Conservation (phyloP, 2,113 vertebrate species). For the Sardina pilchardus region DNA sequence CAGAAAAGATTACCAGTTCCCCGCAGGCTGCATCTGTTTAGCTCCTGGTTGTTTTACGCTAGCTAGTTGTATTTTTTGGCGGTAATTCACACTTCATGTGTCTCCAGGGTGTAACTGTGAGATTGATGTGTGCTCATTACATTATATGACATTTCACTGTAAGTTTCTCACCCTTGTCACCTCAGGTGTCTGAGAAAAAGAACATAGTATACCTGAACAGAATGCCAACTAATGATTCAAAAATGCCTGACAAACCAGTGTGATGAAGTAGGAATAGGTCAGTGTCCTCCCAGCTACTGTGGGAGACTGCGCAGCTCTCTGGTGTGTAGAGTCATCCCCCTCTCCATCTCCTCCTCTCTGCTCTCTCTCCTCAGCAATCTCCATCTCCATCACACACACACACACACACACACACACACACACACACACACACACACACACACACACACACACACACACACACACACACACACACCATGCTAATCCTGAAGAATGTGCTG, state of each 20-base stretch:
- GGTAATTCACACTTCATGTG: background rate
- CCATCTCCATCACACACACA: too few relatives aligned
- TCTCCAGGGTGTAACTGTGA: background rate
- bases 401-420: too few relatives aligned
- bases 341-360: background rate
- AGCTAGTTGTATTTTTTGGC: background rate
- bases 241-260: background rate
- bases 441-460: conserved; percentile 15
- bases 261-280: background rate
- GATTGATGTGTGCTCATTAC: background rate
- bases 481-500: conserved; percentile 11
- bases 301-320: background rate
- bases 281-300: conserved; percentile 17
- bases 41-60: background rate
- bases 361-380: background rate
- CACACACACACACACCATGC: conserved; percentile 1
- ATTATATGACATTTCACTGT: background rate
- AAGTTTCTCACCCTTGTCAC: background rate
- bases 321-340: background rate
- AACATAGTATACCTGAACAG: background rate
- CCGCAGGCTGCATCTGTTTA: background rate
- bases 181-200: conserved; percentile 2
- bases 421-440: background rate
- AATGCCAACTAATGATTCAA: background rate
- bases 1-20: background rate